These are phyloP conservation scores for Cyphomyrmex costatus DNA, from an alignment of 1,140 invertebrate genomes.

Conservation along the genomic window DNA sequence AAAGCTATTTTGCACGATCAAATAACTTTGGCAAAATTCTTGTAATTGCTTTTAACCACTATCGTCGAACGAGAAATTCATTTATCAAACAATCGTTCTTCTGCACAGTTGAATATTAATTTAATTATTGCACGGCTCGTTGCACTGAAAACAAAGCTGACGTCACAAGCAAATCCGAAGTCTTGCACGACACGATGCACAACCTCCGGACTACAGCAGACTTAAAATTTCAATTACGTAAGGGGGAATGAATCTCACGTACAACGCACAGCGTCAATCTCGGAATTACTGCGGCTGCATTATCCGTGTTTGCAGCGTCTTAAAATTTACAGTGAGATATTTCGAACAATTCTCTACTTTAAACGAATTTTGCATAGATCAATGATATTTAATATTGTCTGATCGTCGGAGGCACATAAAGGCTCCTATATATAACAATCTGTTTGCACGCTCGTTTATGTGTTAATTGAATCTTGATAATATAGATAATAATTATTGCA, in stretches of 20 bases:
- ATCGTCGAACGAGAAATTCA: not conserved
- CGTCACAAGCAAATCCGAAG: not conserved
- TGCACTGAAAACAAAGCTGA: slow-evolving; percentile 1
- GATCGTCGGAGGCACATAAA: not conserved
- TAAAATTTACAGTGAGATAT: slow-evolving; percentile 1
- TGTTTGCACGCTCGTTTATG: not conserved
- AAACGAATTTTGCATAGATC: not conserved
- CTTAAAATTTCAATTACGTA: slow-evolving; percentile 35
- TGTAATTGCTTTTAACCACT: not conserved
- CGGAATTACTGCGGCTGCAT: slow-evolving; percentile 16
- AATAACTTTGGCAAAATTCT: slow-evolving; percentile 22
- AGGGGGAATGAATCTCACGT: not conserved
- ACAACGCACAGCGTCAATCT: slow-evolving; percentile 9
- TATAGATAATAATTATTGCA: not conserved
- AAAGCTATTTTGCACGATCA: not conserved
- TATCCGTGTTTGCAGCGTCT: not conserved
- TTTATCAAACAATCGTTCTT: not conserved
- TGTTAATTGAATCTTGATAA: too few species aligned
- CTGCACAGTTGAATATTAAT: slow-evolving; percentile 1
- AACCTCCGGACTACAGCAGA: not conserved
- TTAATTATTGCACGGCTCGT: not conserved
- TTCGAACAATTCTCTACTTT: not conserved
- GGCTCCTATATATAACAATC: not conserved
- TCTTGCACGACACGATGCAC: not conserved
- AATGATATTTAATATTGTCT: not conserved